Base-by-base conservation (phyloP, 2,113 vertebrate species). In the Miniopterus natalensis region DNA sequence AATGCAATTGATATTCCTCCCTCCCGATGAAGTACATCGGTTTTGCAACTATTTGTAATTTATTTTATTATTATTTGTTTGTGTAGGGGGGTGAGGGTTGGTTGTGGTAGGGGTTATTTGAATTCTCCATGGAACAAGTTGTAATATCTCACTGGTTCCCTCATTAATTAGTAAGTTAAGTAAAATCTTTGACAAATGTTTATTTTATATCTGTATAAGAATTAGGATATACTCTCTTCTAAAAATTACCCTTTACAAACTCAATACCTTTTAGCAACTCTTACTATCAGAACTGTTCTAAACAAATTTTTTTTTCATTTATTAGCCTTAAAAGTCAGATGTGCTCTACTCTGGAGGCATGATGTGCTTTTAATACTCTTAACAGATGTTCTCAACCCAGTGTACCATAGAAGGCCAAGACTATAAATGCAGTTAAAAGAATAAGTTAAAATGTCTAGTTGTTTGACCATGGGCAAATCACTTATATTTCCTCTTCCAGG, bases 401-500 rank as follows among this genome's bases (percentile, higher is more conserved):
- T 55, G 45, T 86, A 81, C 42, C 68, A 51, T 53, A 42, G 90
- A 94, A 95, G 53, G 51, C 51, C 63, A 73, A 63, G 40, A 31
- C 42, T 80, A 36, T 80, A 75, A 74, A 92, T 87, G 66, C 87
- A 70, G 84, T 87, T 95, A 89, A 92, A 95, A 96, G 78, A 71
- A n/a, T 96, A 86, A 61, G 36, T 93, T 92, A 92, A 59, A 73
- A n/a, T 94, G 70, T 93, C 57, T 92, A 77, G 47, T 92, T 92
- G 59, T 90, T 80, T 93, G 59, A 45, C 86, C 77, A 87, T 65
- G 29, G 84, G 18, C 53, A 94, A 79, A 92, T 93, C 68, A 86
- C 70, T 96, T 95, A 61, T n/a, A 92, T 97, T 93, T 97, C 29
- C n/a, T 90, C 88, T 95, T 93, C 89, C 73, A 88, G 79, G 83